A percentile compares a stretch with the other conserved stretches of the same genome.
Evolutionary conservation across 2,888 invertebrate genomes (phyloP).

Genomic region (Apotomis capreana): DNA sequence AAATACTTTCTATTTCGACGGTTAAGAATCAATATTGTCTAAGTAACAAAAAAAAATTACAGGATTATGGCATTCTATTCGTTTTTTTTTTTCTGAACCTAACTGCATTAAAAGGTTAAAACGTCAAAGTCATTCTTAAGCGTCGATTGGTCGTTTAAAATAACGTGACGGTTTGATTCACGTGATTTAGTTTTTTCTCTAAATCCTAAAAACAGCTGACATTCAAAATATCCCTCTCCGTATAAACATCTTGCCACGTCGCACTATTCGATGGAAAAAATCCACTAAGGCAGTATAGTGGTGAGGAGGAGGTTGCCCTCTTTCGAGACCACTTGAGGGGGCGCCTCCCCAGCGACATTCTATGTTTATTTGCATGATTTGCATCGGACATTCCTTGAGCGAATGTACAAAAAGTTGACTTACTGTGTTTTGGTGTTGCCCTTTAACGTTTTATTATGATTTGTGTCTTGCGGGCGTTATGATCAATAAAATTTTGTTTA

Average conservation of each 20-base stretch:
- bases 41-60: too few relatives aligned
- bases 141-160: too few relatives aligned
- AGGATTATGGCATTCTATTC: too few relatives aligned
- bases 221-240: constrained; percentile 30
- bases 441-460: constrained; percentile 31
- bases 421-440: constrained; percentile 35
- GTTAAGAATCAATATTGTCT: too few relatives aligned
- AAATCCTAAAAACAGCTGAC: constrained; percentile 25
- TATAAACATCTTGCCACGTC: constrained; percentile 45
- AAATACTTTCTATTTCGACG: too few relatives aligned
- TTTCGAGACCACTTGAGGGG: constrained; percentile 71
- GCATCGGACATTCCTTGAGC: constrained; percentile 67
- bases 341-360: constrained; percentile 55
- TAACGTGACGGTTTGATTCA: too few relatives aligned
- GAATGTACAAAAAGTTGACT: constrained; percentile 34
- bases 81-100: too few relatives aligned
- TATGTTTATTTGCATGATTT: constrained; percentile 80
- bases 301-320: constrained; percentile 65
- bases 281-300: constrained; percentile 74
- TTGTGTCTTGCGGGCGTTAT: constrained; percentile 22
- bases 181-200: too few relatives aligned
- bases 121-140: too few relatives aligned
- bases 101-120: too few relatives aligned
- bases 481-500: constrained; percentile 10
- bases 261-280: constrained; percentile 72